These are phyloP conservation scores for Geothlypis trichas DNA, from an alignment of 2,113 vertebrate genomes.

Conservation along the genomic window DNA sequence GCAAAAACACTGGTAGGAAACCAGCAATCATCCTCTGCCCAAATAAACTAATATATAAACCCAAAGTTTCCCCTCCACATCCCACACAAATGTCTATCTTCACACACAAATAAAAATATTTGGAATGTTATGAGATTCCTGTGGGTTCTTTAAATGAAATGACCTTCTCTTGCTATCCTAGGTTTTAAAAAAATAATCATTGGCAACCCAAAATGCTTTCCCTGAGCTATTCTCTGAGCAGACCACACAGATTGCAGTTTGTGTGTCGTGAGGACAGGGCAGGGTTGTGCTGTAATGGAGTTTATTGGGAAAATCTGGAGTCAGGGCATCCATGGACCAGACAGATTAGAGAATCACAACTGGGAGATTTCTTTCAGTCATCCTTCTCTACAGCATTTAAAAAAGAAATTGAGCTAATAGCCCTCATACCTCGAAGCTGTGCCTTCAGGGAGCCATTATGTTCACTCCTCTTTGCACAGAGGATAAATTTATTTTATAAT, in stretches of 20 bases:
- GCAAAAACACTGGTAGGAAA: not conserved
- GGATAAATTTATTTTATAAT: slow-evolving; percentile 21
- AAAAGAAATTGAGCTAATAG: slow-evolving; percentile 16
- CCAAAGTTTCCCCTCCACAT: not conserved
- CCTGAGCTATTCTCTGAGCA: not conserved
- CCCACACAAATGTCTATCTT: not conserved
- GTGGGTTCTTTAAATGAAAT: slow-evolving; percentile 9
- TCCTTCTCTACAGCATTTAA: not conserved
- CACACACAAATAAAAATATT: not conserved
- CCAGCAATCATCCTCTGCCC: not conserved
- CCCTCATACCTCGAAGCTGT: not conserved
- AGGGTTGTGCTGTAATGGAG: not conserved
- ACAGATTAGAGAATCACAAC: not conserved
- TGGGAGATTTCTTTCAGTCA: slow-evolving; percentile 20
- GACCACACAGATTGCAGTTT: slow-evolving; percentile 6
- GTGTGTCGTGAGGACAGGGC: not conserved
- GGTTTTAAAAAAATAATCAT: not conserved
- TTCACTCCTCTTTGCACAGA: not conserved
- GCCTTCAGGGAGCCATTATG: not conserved
- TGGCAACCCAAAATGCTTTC: not conserved
- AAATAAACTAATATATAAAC: slow-evolving; percentile 21
- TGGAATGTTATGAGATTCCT: not conserved
- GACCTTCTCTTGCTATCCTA: not conserved
- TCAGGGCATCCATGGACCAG: not conserved
- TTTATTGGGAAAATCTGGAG: not conserved